A percentile compares a stretch with the other conserved stretches of the same genome.
phyloP scores from a whole-genome alignment of 2,888 invertebrate species.

The Panzeria rudis region DNA sequence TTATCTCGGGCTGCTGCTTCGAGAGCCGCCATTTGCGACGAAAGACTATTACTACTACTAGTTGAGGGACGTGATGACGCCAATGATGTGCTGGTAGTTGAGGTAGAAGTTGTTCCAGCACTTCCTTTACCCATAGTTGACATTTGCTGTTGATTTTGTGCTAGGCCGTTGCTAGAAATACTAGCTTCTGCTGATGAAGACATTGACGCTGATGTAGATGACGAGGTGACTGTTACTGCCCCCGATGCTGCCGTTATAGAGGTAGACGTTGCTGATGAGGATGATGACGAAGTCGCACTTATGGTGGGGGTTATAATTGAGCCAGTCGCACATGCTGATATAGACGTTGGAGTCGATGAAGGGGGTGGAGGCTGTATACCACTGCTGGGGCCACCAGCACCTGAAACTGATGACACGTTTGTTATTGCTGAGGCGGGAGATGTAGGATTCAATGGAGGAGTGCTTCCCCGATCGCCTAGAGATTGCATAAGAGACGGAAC shows the following conservation, averaged over 20 bases:
- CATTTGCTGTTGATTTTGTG: slow-evolving; percentile 74
- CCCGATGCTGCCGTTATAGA: slow-evolving; percentile 53
- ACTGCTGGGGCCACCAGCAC: slow-evolving; percentile 79
- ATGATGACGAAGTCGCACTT: slow-evolving; percentile 41
- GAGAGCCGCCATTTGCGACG: slow-evolving; percentile 90
- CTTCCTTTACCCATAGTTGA: slow-evolving; percentile 78
- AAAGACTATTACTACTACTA: slow-evolving; percentile 85
- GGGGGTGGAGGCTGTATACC: slow-evolving; percentile 46
- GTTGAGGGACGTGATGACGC: slow-evolving; percentile 73
- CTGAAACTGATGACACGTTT: slow-evolving; percentile 73
- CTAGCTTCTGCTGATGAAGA: slow-evolving; percentile 65
- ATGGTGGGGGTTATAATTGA: slow-evolving; percentile 60
- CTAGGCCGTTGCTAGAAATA: slow-evolving; percentile 62
- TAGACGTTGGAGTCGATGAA: slow-evolving; percentile 57
- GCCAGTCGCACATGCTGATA: slow-evolving; percentile 62
- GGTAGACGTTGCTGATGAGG: slow-evolving; percentile 57
- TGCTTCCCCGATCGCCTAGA: slow-evolving; percentile 83
- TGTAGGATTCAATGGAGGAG: slow-evolving; percentile 84
- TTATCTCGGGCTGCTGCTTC: slow-evolving; percentile 88
- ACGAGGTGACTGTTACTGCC: slow-evolving; percentile 52
- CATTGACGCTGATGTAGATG: slow-evolving; percentile 42
- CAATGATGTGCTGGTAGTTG: slow-evolving; percentile 63
- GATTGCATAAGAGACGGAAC: slow-evolving; percentile 85
- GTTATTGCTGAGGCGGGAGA: slow-evolving; percentile 78
- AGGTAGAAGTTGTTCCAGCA: slow-evolving; percentile 76